Evolutionary conservation across 2,113 vertebrate species (phyloP).

Genomic region (Tor tambroides): DNA sequence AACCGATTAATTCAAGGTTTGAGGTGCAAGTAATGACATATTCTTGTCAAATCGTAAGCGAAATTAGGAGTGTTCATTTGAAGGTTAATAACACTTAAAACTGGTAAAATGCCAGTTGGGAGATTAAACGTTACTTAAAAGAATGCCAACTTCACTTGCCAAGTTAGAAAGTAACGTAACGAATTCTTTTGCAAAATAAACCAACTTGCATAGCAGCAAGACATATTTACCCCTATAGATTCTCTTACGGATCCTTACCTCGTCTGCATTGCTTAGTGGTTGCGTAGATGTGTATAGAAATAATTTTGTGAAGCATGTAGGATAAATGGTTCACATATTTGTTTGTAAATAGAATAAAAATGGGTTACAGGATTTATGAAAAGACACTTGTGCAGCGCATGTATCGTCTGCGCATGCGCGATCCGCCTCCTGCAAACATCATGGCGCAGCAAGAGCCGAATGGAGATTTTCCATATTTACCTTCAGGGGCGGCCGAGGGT

Average conservation of each 20-base stretch:
- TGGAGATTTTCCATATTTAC: conserved; percentile 74
- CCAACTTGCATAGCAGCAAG: neutral
- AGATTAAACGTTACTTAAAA: neutral
- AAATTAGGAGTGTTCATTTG: neutral
- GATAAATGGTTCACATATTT: neutral
- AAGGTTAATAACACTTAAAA: neutral
- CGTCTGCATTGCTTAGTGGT: neutral
- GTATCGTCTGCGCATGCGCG: conserved; percentile 59
- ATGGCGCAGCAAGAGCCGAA: conserved; percentile 75
- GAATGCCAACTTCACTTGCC: neutral
- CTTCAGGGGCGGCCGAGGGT: conserved; percentile 75
- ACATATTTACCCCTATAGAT: neutral
- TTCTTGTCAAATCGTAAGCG: neutral
- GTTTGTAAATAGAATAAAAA: neutral
- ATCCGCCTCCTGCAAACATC: conserved; percentile 59
- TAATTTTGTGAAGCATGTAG: neutral
- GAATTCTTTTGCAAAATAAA: neutral
- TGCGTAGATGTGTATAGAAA: neutral
- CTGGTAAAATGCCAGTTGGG: neutral
- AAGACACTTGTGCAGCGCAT: neutral
- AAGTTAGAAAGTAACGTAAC: neutral
- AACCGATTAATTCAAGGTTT: neutral
- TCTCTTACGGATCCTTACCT: neutral
- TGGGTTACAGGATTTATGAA: neutral
- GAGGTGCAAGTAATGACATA: neutral